Conservation (phyloP, 1,140 invertebrate genomes). For the Temnothorax nylanderi region DNA sequence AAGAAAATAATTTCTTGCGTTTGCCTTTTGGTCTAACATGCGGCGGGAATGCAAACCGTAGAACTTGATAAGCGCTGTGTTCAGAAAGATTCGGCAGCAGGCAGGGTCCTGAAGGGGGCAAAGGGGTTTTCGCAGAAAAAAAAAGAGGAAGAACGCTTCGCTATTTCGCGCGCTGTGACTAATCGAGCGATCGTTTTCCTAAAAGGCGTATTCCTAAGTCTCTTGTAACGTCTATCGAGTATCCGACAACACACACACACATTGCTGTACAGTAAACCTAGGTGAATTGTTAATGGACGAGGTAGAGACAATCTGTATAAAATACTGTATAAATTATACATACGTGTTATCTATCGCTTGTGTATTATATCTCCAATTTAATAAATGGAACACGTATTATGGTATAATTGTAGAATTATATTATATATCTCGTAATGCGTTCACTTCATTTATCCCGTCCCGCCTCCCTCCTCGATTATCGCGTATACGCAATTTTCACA, state of each 20-base stretch:
- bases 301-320: conserved; percentile 84
- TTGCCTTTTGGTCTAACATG: conserved; percentile 16
- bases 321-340: conserved; percentile 86
- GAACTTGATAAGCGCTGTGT: conserved; percentile 29
- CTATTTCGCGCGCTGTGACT: conserved; percentile 60
- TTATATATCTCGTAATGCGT: conserved; percentile 55
- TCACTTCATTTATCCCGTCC: conserved; percentile 33
- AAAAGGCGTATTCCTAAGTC: conserved; percentile 38
- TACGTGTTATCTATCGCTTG: conserved; percentile 85
- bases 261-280: conserved; percentile 82
- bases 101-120: neutral
- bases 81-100: conserved; percentile 19
- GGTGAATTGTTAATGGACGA: conserved; percentile 81
- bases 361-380: conserved; percentile 85
- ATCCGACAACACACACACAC: conserved; percentile 71
- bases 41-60: conserved; percentile 32
- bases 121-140: neutral
- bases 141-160: conserved; percentile 6
- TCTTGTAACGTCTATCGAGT: conserved; percentile 66
- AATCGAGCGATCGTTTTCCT: conserved; percentile 40
- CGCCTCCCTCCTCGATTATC: conserved; percentile 18
- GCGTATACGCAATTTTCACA: neutral
- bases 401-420: conserved; percentile 69
- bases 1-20: neutral
- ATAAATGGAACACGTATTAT: conserved; percentile 85